Evolutionary conservation across 2,888 invertebrate species (phyloP), one percentile per base, ranked within the genome.

Genomic region (Xylophagus ater): DNA sequence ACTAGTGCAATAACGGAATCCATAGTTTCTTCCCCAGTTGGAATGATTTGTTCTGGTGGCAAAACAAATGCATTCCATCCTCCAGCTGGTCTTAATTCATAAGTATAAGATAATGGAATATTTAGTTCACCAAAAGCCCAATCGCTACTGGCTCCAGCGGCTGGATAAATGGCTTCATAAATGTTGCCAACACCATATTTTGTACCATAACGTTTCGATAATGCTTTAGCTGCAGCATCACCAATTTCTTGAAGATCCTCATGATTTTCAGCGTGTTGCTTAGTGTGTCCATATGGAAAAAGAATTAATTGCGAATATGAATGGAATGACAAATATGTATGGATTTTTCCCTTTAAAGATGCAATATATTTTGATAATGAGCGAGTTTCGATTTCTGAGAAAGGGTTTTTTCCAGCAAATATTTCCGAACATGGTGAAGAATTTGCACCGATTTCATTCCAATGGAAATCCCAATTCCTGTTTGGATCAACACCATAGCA

Each of bases 301-400:
- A 85, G 59, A 30, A 85, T 59, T 32, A 78, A 65, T 54, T 87
- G 84, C 0, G 81, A 76, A 52, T 73, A 84, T 1, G 85, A 80
- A 58, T 88, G 87, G 56, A 85, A 74, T 0, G 78, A 73, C 4
- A 87, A 55, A 55, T 83, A 87, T 23, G 77, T 60, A 23, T 70
- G 69, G 12, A 79, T 63, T 30, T 68, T 60, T 9, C 63, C 58
- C 24, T 67, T 62, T 30, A 78, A 51, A 0, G 69, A 59, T 1
- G 51, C 53, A 26, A 81, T 69, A 53, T 67, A 81, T 1, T 69
- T 47, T 1, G 78, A 69, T 10, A 79, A 50, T 0, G 70, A 56
- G 33, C 60, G 59, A 0, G 72, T 72, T 50, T 75, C 74, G 1
- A 61, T 53, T 49, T 75, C 76, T 1, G 76, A 74, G 54, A 74